phyloP scores from a whole-genome alignment of 2,113 vertebrate species.

The Rhizomys pruinosus region DNA sequence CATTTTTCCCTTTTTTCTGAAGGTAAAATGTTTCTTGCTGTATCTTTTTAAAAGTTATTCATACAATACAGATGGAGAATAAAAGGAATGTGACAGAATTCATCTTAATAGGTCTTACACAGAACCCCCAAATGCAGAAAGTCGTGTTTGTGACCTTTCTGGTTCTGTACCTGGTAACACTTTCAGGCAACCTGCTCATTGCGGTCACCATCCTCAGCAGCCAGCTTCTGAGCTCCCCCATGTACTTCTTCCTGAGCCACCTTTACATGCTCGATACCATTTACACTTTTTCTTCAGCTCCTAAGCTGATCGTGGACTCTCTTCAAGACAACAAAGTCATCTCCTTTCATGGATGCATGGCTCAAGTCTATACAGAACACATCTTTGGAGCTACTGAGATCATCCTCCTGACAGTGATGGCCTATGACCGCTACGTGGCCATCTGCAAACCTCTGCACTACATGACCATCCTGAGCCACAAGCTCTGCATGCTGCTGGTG shows the following conservation, averaged over 20 bases:
- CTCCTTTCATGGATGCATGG: not conserved
- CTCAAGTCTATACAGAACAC: not conserved
- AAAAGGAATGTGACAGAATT: constrained; percentile 71
- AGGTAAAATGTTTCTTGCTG: constrained; percentile 2
- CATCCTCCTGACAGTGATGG: constrained; percentile 2
- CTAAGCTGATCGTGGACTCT: not conserved
- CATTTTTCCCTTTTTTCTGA: not conserved
- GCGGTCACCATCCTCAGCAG: not conserved
- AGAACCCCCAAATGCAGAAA: constrained; percentile 62
- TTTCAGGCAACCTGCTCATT: constrained; percentile 64
- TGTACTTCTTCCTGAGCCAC: not conserved
- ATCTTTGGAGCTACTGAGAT: constrained; percentile 1
- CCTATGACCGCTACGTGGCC: not conserved
- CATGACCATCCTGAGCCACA: too few relatives aligned
- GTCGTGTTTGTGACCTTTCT: constrained; percentile 63
- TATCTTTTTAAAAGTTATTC: not conserved
- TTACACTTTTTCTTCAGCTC: not conserved
- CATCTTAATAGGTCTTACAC: constrained; percentile 72
- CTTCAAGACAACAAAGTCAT: not conserved
- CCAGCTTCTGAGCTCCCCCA: not conserved
- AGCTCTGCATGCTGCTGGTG: too few relatives aligned
- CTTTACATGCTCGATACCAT: not conserved
- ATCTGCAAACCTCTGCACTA: too few relatives aligned
- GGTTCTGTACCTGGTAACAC: constrained; percentile 44
- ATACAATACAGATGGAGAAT: constrained; percentile 8